These are phyloP conservation scores for Tyrannus savana DNA, from an alignment of 2,113 vertebrate species.

Conservation along the genomic window DNA sequence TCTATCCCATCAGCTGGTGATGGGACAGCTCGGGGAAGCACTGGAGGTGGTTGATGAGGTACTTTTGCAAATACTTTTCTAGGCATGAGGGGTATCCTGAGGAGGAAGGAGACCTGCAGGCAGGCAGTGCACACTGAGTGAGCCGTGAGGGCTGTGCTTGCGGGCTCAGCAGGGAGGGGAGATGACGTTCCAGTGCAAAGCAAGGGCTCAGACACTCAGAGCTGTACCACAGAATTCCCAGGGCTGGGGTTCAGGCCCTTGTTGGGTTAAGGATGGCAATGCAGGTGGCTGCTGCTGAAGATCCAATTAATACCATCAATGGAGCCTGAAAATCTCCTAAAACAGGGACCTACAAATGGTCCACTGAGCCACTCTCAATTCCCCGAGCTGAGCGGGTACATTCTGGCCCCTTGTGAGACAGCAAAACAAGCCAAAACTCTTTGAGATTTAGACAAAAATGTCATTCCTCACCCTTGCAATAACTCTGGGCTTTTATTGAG, in stretches of 20 bases:
- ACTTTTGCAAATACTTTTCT: background rate
- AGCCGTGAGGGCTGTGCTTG: background rate
- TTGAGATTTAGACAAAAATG: background rate
- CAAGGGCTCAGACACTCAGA: background rate
- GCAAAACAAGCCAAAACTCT: background rate
- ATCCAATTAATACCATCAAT: background rate
- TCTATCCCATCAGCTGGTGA: background rate
- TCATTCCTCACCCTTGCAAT: background rate
- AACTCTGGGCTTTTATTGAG: background rate
- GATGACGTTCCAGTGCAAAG: background rate
- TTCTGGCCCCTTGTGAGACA: background rate
- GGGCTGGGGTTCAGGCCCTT: background rate
- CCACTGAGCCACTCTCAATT: background rate
- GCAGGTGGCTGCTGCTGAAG: background rate
- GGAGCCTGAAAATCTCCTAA: background rate
- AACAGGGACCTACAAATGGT: background rate
- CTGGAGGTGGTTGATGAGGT: background rate
- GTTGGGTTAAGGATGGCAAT: background rate
- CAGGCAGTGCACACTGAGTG: background rate
- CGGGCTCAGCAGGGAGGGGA: too few relatives aligned
- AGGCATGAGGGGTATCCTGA: background rate
- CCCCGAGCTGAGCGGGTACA: fast-evolving
- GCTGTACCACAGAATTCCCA: background rate
- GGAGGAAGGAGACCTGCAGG: background rate
- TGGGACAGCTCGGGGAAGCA: background rate